Evolutionary conservation across 2,888 invertebrate genomes (phyloP).

Genomic region (Apotomis capreana): DNA sequence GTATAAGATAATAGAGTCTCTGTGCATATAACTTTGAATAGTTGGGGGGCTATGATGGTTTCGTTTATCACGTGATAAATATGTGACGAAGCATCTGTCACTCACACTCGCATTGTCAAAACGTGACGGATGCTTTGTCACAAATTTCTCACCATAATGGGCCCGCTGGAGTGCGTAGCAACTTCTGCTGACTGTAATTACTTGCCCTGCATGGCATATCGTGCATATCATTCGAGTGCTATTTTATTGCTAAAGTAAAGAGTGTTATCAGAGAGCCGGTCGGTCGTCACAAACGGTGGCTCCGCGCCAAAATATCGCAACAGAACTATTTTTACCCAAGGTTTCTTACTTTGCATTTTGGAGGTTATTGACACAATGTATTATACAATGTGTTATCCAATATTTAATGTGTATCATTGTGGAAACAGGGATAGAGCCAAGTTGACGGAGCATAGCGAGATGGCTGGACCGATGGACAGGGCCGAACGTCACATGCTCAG

Average conservation of each 20-base stretch:
- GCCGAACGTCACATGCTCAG: constrained; percentile 52
- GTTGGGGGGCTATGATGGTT: no score
- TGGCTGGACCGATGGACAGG: constrained; percentile 18
- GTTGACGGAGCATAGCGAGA: constrained; percentile 62
- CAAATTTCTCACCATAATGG: no score
- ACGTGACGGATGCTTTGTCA: no score
- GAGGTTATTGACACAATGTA: constrained; percentile 78
- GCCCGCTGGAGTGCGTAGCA: no score
- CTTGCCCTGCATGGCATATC: constrained; percentile 18
- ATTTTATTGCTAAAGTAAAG: constrained; percentile 50
- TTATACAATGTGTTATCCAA: constrained; percentile 72
- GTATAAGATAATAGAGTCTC: no score
- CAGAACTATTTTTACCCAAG: constrained; percentile 76
- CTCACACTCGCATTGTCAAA: no score
- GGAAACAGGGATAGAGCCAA: constrained; percentile 64
- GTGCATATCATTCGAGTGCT: constrained; percentile 40
- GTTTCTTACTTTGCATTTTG: constrained; percentile 76
- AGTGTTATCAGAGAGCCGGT: constrained; percentile 63
- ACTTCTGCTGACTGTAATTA: background rate
- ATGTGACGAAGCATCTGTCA: no score
- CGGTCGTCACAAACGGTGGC: constrained; percentile 63
- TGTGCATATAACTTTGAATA: no score
- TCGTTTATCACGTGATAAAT: no score
- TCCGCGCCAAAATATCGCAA: constrained; percentile 76
- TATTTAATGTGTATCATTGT: constrained; percentile 56